Evolutionary conservation across 1,140 invertebrate genomes (phyloP).

Genomic region (Vollenhovia emeryi): DNA sequence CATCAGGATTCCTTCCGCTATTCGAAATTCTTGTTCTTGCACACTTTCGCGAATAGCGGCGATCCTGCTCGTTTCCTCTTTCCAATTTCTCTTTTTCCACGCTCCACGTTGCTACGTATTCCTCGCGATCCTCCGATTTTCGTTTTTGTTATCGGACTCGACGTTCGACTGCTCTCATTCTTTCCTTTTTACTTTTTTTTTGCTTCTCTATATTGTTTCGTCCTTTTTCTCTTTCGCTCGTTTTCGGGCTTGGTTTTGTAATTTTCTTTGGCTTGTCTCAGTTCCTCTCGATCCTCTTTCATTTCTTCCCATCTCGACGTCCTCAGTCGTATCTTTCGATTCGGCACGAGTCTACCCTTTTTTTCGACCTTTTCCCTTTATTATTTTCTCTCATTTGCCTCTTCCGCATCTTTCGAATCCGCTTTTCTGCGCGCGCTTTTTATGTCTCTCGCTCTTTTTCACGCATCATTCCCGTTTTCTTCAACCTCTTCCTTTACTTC

Average conservation of each 20-base stretch:
- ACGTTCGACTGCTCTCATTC: not conserved
- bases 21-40: constrained; percentile 62
- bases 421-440: constrained; percentile 34
- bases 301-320: constrained; percentile 21
- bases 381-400: constrained; percentile 53
- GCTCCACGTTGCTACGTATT: constrained; percentile 11
- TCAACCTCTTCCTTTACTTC: not conserved
- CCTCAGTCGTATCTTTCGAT: constrained; percentile 29
- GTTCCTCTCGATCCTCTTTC: not conserved
- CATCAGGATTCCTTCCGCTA: constrained; percentile 64
- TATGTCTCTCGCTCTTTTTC: constrained; percentile 30
- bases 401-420: constrained; percentile 51
- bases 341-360: constrained; percentile 16
- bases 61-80: constrained; percentile 48
- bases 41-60: constrained; percentile 29
- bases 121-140: constrained; percentile 8
- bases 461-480: constrained; percentile 43
- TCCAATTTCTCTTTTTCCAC: constrained; percentile 28
- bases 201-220: not conserved
- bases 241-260: constrained; percentile 28
- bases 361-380: not conserved
- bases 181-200: constrained; percentile 11
- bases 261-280: not conserved
- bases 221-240: not conserved
- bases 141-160: constrained; percentile 34